Conservation (phyloP, 2,888 invertebrate genomes). For the Heliothis peltigera region DNA sequence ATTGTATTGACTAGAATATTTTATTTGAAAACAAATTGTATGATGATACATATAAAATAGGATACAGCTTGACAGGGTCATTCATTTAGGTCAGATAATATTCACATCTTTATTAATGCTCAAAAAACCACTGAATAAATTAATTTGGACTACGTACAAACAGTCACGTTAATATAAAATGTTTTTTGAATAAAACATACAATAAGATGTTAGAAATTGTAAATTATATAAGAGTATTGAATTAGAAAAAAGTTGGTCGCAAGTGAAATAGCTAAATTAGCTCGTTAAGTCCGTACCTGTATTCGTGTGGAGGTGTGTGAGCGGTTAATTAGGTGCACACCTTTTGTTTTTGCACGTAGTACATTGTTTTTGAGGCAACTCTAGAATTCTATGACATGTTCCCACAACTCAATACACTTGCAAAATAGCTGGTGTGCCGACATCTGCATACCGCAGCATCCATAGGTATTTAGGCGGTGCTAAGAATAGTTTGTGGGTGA, state of each 20-base stretch:
- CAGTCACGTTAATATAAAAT: neutral
- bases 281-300: slow-evolving; percentile 59
- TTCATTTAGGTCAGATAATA: slow-evolving; percentile 18
- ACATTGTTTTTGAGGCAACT: slow-evolving; percentile 80
- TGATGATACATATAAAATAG: slow-evolving; percentile 19
- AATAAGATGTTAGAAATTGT: no score
- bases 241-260: no score
- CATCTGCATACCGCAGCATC: slow-evolving; percentile 73
- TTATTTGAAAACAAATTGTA: slow-evolving; percentile 12
- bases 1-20: slow-evolving; percentile 11
- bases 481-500: slow-evolving; percentile 64
- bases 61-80: slow-evolving; percentile 22
- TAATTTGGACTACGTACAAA: neutral
- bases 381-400: slow-evolving; percentile 80
- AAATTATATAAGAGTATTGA: no score
- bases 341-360: slow-evolving; percentile 82
- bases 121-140: slow-evolving; percentile 5
- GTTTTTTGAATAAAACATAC: neutral
- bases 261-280: slow-evolving; percentile 1
- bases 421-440: slow-evolving; percentile 75
- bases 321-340: slow-evolving; percentile 79
- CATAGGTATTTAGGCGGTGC: slow-evolving; percentile 64
- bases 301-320: slow-evolving; percentile 72
- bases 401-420: slow-evolving; percentile 84
- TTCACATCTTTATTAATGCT: slow-evolving; percentile 38